A percentile compares a stretch with the other conserved stretches of the same genome.
Conservation (phyloP, 2,797 vertebrate genomes). For the Scyliorhinus canicula region DNA sequence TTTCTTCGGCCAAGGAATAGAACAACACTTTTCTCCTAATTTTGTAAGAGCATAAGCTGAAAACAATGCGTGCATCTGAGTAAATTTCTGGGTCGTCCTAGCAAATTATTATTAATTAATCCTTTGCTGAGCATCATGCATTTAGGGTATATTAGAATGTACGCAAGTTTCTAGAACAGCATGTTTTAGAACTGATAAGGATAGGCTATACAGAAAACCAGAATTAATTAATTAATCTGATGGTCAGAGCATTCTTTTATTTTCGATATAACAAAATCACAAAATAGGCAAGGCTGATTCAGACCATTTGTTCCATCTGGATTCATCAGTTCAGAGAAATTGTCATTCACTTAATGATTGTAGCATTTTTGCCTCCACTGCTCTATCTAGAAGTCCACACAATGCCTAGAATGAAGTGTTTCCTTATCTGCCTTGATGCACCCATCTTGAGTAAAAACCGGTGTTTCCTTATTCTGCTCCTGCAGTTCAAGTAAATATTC, state of each 20-base stretch:
- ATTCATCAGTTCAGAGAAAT: neutral
- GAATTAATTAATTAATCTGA: neutral
- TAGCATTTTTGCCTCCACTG: neutral
- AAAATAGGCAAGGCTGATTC: neutral
- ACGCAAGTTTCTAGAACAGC: neutral
- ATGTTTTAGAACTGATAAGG: neutral
- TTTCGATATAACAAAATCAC: neutral
- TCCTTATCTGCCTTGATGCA: neutral
- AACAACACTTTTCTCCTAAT: neutral
- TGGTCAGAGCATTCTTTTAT: neutral
- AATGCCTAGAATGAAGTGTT: neutral
- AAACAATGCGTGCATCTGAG: neutral
- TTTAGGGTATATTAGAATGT: neutral
- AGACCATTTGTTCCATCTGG: neutral
- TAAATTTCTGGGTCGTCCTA: neutral
- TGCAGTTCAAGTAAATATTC: too few species aligned
- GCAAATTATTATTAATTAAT: neutral
- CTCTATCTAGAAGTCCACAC: neutral
- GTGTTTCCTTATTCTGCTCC: neutral
- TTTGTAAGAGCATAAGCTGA: neutral
- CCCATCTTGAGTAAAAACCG: neutral
- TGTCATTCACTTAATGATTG: neutral
- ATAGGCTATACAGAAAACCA: neutral
- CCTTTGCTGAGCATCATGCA: neutral
- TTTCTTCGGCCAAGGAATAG: neutral